Base-by-base conservation (phyloP, 2,888 invertebrate genomes). In the Bombylius major region DNA sequence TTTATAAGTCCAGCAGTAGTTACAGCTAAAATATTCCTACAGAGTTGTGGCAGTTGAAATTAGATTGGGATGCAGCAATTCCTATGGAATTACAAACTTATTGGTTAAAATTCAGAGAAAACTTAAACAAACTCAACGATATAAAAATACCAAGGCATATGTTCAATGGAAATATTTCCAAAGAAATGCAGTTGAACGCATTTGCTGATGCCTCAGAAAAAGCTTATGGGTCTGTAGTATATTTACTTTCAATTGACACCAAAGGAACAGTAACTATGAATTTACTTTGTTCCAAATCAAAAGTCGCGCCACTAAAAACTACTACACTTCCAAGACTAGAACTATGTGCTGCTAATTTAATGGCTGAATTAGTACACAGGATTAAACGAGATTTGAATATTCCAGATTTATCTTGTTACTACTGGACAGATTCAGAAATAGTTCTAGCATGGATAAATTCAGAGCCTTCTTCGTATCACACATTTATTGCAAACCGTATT, bases 1-100 rank as follows among this genome's bases (percentile, higher is more conserved):
- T 13, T 59, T n/a, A 36, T 59, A 31, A 51, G 36, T 44, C 58
- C 58, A 50, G 51, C 59, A 33, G 47, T 59, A 11, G 54, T 59
- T 3, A 57, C 44, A 32, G 59, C 55, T n/a, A 59, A 62, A 14
- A 54, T 58, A 31, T 55, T 59, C 4, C 9, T 62, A 44, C 62
- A 47, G 39, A 60, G 32, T 31, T 60, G 11, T 61, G 58, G 60
- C 31, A 32, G 39, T 42, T 57, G 8, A 51, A 50, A 36, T 34
- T 33, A 14, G 36, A 34, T 50, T 50, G 50, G 50, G 50, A 50
- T 34, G 36, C 11, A 50, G 34, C 50, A 23, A 36, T 36, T 36
- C 34, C 34, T 36, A 36, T 36, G 34, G 34, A 36, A 8, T 7
- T 36, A 5, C 34, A 36, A 23, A 23, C 23, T 23, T 2, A 23